These are phyloP conservation scores for Propithecus coquereli DNA, from an alignment of 2,113 vertebrate genomes.

Conservation along the genomic window DNA sequence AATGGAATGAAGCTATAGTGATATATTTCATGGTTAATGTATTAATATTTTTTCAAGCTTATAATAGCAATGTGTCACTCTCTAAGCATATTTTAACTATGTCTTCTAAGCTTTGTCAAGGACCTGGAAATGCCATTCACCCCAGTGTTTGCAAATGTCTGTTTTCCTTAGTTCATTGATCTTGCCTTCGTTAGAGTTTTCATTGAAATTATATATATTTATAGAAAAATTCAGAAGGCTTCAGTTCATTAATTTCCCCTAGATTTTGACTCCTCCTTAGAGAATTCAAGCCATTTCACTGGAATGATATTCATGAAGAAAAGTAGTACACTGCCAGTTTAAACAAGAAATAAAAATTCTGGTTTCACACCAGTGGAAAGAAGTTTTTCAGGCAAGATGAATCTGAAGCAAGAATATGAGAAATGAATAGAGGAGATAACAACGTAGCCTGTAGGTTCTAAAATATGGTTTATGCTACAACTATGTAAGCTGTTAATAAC, in stretches of 20 bases:
- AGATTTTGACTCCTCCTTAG: constrained; percentile 39
- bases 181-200: neutral
- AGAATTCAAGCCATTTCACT: neutral
- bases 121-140: neutral
- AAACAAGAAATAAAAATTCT: constrained; percentile 46
- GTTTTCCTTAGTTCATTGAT: constrained; percentile 22
- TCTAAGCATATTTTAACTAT: neutral
- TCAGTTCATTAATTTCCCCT: constrained; percentile 24
- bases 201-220: constrained; percentile 23
- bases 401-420: neutral
- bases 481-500: neutral
- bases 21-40: neutral
- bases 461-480: neutral
- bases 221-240: neutral
- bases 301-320: constrained; percentile 20
- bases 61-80: neutral
- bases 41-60: neutral
- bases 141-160: neutral
- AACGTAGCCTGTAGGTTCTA: neutral
- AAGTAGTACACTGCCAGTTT: neutral
- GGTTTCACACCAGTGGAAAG: constrained; percentile 14
- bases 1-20: neutral
- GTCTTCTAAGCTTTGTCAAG: neutral
- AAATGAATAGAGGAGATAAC: neutral
- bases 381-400: neutral